These are phyloP conservation scores for Melipona bicolor DNA, from an alignment of 2,888 invertebrate genomes.

Conservation along the genomic window DNA sequence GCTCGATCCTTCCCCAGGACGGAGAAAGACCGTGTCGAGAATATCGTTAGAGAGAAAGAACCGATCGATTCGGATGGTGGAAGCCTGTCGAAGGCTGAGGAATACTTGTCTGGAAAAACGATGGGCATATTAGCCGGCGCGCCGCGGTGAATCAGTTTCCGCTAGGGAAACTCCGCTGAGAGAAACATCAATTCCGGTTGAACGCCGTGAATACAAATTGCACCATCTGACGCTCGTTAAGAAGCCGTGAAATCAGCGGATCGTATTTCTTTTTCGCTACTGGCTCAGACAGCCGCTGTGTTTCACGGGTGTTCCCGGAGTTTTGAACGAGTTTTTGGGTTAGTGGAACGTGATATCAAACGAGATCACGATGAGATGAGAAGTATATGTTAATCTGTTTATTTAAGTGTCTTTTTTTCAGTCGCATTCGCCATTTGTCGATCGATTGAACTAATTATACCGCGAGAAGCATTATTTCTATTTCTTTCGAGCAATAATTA, in stretches of 20 bases:
- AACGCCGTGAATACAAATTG: constrained; percentile 11
- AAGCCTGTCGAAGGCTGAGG: constrained; percentile 28
- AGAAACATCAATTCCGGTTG: constrained; percentile 12
- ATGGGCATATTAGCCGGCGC: constrained; percentile 51
- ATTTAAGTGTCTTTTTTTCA: background rate
- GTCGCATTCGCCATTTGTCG: no score
- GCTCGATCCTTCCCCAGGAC: background rate
- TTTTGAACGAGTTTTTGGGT: background rate
- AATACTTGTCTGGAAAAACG: constrained; percentile 40
- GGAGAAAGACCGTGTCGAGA: background rate
- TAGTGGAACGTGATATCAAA: background rate
- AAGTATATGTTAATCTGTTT: background rate
- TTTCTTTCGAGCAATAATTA: no score
- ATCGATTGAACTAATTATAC: no score
- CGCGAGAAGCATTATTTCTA: no score
- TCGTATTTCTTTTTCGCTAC: constrained; percentile 14
- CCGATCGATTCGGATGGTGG: background rate
- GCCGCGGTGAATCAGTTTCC: constrained; percentile 23
- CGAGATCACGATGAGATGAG: background rate
- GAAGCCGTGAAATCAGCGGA: constrained; percentile 5
- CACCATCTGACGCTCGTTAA: constrained; percentile 12
- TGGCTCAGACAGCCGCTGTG: background rate
- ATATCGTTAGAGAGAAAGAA: background rate
- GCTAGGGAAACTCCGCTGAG: constrained; percentile 21
- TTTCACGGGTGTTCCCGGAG: background rate